Conservation (phyloP, 2,797 vertebrate genomes). For the Amniataba percoides region DNA sequence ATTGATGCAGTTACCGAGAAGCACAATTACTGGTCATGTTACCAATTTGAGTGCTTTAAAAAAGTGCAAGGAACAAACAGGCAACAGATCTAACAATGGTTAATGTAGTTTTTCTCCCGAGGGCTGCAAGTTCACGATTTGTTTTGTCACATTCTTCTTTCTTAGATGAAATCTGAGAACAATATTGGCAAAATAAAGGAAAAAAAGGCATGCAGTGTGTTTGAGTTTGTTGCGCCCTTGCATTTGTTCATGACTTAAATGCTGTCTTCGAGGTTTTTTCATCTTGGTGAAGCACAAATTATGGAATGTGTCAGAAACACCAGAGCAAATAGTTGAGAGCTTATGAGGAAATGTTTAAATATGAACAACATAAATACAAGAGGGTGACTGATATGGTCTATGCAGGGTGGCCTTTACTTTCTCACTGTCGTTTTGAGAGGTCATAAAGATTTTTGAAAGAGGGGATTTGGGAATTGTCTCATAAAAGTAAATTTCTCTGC, state of each 20-base stretch:
- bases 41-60: slow-evolving; percentile 1
- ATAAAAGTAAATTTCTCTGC: slow-evolving; percentile 17
- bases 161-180: too few relatives aligned
- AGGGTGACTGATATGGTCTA: background rate
- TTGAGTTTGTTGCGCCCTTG: too few relatives aligned
- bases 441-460: background rate
- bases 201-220: too few relatives aligned
- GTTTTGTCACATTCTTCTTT: background rate
- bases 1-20: slow-evolving; percentile 18
- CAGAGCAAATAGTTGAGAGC: background rate
- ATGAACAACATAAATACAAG: background rate
- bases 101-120: background rate
- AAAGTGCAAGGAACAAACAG: background rate
- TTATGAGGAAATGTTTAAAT: background rate
- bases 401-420: background rate
- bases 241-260: background rate
- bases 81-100: slow-evolving; percentile 10
- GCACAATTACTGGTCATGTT: background rate
- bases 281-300: background rate
- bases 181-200: too few relatives aligned
- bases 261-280: background rate
- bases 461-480: background rate
- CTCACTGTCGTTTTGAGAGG: background rate
- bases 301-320: background rate
- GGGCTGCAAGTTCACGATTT: background rate